phyloP scores from a whole-genome alignment of 64 coral and sea anemone species.

The Montipora sp. region DNA sequence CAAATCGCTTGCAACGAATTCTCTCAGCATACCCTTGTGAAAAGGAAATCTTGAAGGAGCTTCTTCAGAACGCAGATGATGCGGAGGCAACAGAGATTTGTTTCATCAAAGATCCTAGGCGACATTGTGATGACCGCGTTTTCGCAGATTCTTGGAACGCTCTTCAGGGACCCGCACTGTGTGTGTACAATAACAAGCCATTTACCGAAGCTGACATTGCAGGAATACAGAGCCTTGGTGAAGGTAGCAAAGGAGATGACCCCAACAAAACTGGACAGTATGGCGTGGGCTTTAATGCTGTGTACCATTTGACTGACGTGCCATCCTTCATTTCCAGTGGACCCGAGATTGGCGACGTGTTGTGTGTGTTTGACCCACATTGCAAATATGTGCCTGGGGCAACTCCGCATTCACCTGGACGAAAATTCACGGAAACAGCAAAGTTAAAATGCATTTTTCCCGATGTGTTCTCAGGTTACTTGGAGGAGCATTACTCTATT shows the following conservation, averaged over 20 bases:
- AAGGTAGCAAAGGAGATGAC: conserved; percentile 91
- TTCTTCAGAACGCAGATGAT: conserved; percentile 97
- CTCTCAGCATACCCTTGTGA: conserved; percentile 80
- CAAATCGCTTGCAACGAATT: conserved; percentile 78
- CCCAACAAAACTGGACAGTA: conserved; percentile 93
- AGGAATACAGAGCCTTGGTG: conserved; percentile 88
- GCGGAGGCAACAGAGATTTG: conserved; percentile 88
- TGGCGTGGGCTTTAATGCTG: conserved; percentile 94
- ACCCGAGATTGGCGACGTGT: conserved; percentile 68
- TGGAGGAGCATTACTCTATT: conserved; percentile 42
- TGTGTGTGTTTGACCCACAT: conserved; percentile 87
- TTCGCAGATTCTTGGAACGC: conserved; percentile 88
- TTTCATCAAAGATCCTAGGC: conserved; percentile 81
- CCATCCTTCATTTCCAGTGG: conserved; percentile 80
- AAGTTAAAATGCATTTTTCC: conserved; percentile 54
- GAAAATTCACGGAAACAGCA: conserved; percentile 25
- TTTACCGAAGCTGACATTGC: conserved; percentile 76
- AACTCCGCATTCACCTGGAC: conserved; percentile 54
- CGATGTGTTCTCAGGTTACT: conserved; percentile 73
- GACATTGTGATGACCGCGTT: conserved; percentile 57
- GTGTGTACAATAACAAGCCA: conserved; percentile 89
- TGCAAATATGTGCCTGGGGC: conserved; percentile 66
- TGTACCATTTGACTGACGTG: conserved; percentile 93
- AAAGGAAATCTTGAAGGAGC: conserved; percentile 89
- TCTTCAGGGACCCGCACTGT: conserved; percentile 87